Conservation (phyloP, 2,888 invertebrate species). For the Heteromurus nitidus region DNA sequence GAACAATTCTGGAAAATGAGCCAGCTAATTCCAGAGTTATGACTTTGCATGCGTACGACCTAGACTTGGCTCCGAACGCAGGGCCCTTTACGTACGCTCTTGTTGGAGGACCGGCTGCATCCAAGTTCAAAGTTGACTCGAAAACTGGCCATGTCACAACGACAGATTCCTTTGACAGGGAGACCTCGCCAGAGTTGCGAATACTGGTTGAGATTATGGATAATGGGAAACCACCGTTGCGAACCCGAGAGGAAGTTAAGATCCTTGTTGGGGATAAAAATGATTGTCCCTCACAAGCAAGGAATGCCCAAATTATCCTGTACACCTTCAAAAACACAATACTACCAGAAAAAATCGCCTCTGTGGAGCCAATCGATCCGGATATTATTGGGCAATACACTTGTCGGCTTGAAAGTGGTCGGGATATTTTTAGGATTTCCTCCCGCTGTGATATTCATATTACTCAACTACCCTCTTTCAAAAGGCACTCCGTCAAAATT, state of each 20-base stretch:
- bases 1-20: conserved; percentile 94
- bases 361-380: conserved; percentile 93
- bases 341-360: conserved; percentile 89
- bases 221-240: conserved; percentile 87
- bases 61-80: conserved; percentile 90
- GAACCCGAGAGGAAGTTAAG: conserved; percentile 91
- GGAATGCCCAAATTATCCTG: conserved; percentile 87
- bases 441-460: conserved; percentile 88
- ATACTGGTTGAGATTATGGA: conserved; percentile 94
- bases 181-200: conserved; percentile 88
- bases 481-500: conserved; percentile 81
- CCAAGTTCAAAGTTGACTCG: conserved; percentile 91
- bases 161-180: conserved; percentile 92
- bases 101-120: conserved; percentile 91
- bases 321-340: conserved; percentile 86
- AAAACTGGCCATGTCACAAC: conserved; percentile 93
- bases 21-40: conserved; percentile 90
- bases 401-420: conserved; percentile 82
- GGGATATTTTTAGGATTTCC: conserved; percentile 78
- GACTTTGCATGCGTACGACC: conserved; percentile 92
- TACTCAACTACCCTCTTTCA: conserved; percentile 80
- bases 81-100: conserved; percentile 92
- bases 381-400: conserved; percentile 92
- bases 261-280: conserved; percentile 94
- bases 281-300: conserved; percentile 91